Conservation (phyloP, 2,113 vertebrate genomes). For the Menidia beryllina region DNA sequence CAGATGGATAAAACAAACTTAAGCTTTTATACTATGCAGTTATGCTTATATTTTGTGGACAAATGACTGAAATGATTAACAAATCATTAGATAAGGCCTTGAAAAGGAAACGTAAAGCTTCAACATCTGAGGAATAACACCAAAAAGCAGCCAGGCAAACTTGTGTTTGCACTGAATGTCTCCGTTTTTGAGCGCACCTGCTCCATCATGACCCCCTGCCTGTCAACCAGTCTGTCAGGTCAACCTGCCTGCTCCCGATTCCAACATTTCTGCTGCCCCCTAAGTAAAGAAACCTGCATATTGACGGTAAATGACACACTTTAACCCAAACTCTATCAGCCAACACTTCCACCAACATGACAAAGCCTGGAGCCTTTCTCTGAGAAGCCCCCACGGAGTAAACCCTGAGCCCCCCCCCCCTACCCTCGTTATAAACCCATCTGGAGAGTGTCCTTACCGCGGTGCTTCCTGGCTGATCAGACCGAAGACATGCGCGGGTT, state of each 20-base stretch:
- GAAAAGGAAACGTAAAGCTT: neutral
- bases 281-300: too few species aligned
- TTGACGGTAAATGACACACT: neutral
- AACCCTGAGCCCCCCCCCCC: conserved; percentile 17
- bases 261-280: too few species aligned
- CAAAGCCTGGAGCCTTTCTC: neutral
- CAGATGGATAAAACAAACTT: too few species aligned
- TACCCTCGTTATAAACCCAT: neutral
- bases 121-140: neutral
- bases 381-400: conserved; percentile 35
- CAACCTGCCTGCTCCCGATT: too few species aligned
- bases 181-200: too few species aligned
- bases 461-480: conserved; percentile 27
- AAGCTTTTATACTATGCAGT: neutral
- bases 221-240: too few species aligned
- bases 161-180: too few species aligned
- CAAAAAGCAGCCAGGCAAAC: too few species aligned
- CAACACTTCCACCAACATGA: neutral
- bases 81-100: neutral
- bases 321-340: neutral
- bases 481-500: conserved; percentile 33
- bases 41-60: neutral
- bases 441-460: conserved; percentile 51
- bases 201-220: too few species aligned
- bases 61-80: neutral